Evolutionary conservation across 2,888 invertebrate species (phyloP).

Genomic region (Sinodicranocentrus sp.): DNA sequence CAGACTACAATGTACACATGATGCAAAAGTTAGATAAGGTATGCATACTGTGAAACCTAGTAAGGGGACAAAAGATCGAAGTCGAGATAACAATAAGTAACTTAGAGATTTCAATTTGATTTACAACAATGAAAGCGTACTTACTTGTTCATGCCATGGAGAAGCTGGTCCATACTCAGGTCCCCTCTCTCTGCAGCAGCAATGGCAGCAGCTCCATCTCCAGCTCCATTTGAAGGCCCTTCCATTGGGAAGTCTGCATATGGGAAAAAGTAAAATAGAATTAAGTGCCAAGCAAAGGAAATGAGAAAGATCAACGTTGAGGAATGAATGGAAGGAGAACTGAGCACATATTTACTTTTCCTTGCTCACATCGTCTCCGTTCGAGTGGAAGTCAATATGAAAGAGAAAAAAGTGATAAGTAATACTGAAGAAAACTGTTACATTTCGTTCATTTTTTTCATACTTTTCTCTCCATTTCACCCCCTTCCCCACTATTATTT

Average conservation of each 20-base stretch:
- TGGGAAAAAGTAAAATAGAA: too few species aligned
- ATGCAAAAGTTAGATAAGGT: not conserved
- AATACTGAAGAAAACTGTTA: too few species aligned
- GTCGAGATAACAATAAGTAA: not conserved
- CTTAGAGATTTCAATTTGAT: conserved; percentile 22
- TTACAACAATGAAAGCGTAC: conserved; percentile 45
- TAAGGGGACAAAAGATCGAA: conserved; percentile 57
- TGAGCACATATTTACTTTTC: conserved; percentile 13
- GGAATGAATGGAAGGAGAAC: not conserved
- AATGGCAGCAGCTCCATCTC: conserved; percentile 27
- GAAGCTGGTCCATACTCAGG: conserved; percentile 73
- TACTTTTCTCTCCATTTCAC: too few species aligned
- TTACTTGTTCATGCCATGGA: conserved; percentile 76
- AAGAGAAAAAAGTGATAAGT: too few species aligned
- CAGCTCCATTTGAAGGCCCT: conserved; percentile 68
- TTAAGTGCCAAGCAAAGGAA: too few species aligned
- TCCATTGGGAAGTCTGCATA: conserved; percentile 74
- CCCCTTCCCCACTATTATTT: too few species aligned
- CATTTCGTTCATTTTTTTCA: too few species aligned
- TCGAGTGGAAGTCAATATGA: too few species aligned
- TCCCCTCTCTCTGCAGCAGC: conserved; percentile 69
- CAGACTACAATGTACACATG: not conserved
- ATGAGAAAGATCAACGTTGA: too few species aligned
- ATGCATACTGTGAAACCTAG: conserved; percentile 32
- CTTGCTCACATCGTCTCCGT: not conserved